Percentiles rank a stretch among this genome's conserved stretches.
Evolutionary conservation across 2,113 vertebrate genomes (phyloP).

Genomic region (Actenoides lindsayi): DNA sequence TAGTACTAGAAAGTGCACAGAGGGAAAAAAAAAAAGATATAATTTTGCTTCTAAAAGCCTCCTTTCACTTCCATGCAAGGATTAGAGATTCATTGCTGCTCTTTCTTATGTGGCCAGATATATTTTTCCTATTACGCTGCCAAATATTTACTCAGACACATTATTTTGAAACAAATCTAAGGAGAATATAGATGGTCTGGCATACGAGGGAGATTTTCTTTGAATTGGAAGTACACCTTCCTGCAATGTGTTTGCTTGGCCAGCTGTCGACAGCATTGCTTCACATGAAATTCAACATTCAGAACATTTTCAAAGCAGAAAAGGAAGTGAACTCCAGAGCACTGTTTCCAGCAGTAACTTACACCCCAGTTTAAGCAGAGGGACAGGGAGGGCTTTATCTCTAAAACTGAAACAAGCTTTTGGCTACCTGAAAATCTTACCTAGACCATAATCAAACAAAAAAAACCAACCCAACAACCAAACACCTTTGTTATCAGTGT

Average conservation of each 20-base stretch:
- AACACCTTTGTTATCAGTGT: neutral
- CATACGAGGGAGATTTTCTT: neutral
- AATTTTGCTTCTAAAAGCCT: neutral
- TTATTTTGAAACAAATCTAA: neutral
- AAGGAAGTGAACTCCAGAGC: neutral
- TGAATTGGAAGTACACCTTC: neutral
- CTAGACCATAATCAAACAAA: neutral
- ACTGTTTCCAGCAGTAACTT: neutral
- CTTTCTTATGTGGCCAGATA: neutral
- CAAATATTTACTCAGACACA: neutral
- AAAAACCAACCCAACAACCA: neutral
- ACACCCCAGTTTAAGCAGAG: neutral
- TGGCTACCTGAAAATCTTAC: neutral
- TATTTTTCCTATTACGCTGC: neutral
- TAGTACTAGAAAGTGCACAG: neutral
- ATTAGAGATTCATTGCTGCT: neutral
- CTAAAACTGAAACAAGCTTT: neutral
- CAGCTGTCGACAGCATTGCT: slow-evolving; percentile 64
- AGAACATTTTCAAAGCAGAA: neutral
- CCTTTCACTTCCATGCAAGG: neutral
- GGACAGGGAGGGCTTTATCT: neutral
- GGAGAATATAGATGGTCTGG: neutral
- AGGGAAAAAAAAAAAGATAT: neutral
- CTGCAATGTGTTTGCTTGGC: slow-evolving; percentile 52
- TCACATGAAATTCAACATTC: neutral